phyloP scores from a whole-genome alignment of 2,888 invertebrate genomes.

The Micropterix aruncella region DNA sequence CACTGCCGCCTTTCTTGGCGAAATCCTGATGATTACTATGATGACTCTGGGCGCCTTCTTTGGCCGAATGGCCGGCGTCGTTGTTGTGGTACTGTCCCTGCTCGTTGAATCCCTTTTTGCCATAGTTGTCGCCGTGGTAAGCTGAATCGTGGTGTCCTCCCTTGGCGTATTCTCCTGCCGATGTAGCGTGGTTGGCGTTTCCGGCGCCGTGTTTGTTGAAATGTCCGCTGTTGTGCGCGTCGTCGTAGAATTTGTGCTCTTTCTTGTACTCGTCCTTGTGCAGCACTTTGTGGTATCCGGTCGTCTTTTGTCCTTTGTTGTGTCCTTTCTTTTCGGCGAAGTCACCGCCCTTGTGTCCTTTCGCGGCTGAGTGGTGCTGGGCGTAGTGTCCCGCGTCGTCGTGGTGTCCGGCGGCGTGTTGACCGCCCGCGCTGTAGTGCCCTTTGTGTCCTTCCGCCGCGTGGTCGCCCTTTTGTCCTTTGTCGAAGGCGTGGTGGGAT shows the following conservation, averaged over 20 bases:
- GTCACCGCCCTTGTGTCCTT: slow-evolving; percentile 39
- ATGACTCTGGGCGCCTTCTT: slow-evolving; percentile 40
- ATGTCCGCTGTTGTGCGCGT: slow-evolving; percentile 49
- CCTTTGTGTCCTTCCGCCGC: slow-evolving; percentile 38
- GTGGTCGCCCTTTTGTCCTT: slow-evolving; percentile 40
- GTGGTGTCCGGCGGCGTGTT: slow-evolving; percentile 37
- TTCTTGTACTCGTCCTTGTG: slow-evolving; percentile 68
- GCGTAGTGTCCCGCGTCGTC: slow-evolving; percentile 40
- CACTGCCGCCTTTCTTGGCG: slow-evolving; percentile 35
- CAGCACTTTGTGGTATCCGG: slow-evolving; percentile 59
- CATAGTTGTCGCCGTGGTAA: slow-evolving; percentile 33
- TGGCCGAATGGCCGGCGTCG: slow-evolving; percentile 39
- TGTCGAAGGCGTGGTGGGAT: slow-evolving; percentile 35
- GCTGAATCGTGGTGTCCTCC: slow-evolving; percentile 39
- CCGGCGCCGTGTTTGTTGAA: slow-evolving; percentile 47
- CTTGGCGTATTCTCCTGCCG: slow-evolving; percentile 40
- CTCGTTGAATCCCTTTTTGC: slow-evolving; percentile 40
- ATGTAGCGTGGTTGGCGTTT: slow-evolving; percentile 37
- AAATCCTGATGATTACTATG: slow-evolving; percentile 38
- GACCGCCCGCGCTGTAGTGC: slow-evolving; percentile 35
- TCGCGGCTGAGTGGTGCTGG: slow-evolving; percentile 35
- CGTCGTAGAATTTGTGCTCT: slow-evolving; percentile 63
- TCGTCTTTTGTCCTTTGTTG: slow-evolving; percentile 55
- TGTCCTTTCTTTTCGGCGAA: slow-evolving; percentile 41
- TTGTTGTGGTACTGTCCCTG: slow-evolving; percentile 39